phyloP scores from a whole-genome alignment of 2,797 vertebrate genomes.

The Sebastes matsubarae region DNA sequence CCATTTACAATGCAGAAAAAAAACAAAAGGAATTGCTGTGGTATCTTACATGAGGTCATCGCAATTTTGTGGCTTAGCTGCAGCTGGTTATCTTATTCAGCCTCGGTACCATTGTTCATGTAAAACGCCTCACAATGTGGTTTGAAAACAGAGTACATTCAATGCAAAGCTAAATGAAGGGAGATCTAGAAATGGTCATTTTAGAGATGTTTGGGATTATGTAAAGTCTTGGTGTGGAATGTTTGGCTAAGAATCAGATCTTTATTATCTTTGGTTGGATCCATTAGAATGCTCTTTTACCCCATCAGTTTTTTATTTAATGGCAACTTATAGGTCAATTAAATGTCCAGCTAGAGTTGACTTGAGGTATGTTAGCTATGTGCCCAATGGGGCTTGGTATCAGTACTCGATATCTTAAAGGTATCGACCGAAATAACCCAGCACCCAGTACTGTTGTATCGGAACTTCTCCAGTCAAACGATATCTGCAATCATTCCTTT shows the following conservation, averaged over 20 bases:
- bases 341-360: constrained; percentile 6
- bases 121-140: not conserved
- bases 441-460: too few species aligned
- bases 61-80: constrained; percentile 28
- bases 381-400: too few species aligned
- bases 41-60: constrained; percentile 56
- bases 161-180: not conserved
- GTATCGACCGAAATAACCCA: too few species aligned
- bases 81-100: constrained; percentile 15
- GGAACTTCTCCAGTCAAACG: too few species aligned
- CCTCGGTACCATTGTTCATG: not conserved
- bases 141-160: not conserved
- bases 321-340: not conserved
- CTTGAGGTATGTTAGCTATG: constrained; percentile 3
- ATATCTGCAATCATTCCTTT: too few species aligned
- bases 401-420: too few species aligned
- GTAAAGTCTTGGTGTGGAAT: not conserved
- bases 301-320: not conserved
- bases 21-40: constrained; percentile 40
- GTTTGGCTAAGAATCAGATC: not conserved
- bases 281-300: not conserved
- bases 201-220: not conserved
- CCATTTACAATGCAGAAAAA: constrained; percentile 27
- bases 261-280: not conserved
- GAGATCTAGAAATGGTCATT: not conserved